A percentile compares a stretch with the other conserved stretches of the same genome.
phyloP scores from a whole-genome alignment of 2,113 vertebrate genomes.

The Petroica traversi region DNA sequence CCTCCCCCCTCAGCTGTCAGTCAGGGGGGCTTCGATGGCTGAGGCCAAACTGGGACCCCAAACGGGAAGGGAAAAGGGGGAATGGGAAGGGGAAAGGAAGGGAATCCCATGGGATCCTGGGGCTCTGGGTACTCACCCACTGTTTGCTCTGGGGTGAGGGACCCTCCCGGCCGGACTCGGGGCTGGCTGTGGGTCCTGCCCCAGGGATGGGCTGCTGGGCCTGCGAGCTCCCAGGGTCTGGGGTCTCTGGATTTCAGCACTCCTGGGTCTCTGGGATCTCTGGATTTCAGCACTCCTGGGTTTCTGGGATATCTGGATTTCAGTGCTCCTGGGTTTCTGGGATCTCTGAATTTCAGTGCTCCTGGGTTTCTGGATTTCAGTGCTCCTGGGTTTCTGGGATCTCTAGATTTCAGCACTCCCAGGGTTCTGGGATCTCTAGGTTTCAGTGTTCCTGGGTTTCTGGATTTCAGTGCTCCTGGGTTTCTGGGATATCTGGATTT shows the following conservation, averaged over 20 bases:
- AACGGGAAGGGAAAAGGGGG: rapidly evolving
- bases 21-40: not conserved
- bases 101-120: rapidly evolving
- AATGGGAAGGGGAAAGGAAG: not conserved
- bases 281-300: not conserved
- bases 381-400: not conserved
- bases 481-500: too few relatives aligned
- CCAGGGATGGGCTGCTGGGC: too few relatives aligned
- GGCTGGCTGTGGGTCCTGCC: not conserved
- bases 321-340: too few relatives aligned
- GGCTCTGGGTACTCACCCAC: not conserved
- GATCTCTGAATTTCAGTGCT: too few relatives aligned
- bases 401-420: too few relatives aligned
- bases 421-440: too few relatives aligned
- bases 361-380: not conserved
- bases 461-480: not conserved
- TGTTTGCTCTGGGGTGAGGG: not conserved
- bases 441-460: too few relatives aligned
- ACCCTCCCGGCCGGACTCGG: not conserved
- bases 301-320: too few relatives aligned
- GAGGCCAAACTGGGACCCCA: not conserved
- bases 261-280: not conserved
- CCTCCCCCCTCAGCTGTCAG: not conserved
- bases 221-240: not conserved
- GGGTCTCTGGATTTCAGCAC: too few relatives aligned